Evolutionary conservation across 2,113 vertebrate genomes (phyloP).

Genomic region (Globicephala melas): DNA sequence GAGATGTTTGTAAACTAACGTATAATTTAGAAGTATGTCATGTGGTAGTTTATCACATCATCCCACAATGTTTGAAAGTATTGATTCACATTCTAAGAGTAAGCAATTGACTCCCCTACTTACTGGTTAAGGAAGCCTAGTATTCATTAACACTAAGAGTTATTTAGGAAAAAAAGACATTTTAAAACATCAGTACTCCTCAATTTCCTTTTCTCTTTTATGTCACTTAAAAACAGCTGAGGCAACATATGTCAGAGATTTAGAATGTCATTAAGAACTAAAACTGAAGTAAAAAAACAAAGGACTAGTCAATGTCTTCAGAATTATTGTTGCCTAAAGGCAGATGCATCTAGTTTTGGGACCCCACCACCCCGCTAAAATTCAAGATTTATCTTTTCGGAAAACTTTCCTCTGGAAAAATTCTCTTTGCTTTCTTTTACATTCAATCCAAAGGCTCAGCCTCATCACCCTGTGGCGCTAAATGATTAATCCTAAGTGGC

Average conservation of each 20-base stretch:
- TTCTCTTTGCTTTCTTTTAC: neutral
- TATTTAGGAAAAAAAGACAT: neutral
- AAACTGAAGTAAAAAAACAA: neutral
- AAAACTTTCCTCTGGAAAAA: neutral
- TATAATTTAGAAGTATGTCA: neutral
- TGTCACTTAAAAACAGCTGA: neutral
- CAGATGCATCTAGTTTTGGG: neutral
- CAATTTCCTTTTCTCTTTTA: neutral
- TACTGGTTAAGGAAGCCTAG: neutral
- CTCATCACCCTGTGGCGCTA: neutral
- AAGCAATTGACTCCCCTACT: neutral
- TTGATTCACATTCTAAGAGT: neutral
- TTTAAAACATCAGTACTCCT: neutral
- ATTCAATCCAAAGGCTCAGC: neutral
- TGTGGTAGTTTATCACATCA: neutral
- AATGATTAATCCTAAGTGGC: neutral
- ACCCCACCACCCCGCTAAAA: neutral
- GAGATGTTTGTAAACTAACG: neutral
- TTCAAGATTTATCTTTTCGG: neutral
- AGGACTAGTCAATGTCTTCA: neutral
- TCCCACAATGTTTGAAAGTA: neutral
- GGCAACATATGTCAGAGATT: neutral
- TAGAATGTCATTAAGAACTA: neutral
- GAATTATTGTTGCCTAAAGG: neutral
- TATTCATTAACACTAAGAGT: neutral